Base-by-base conservation (phyloP, 1,140 invertebrate genomes). In the Nilaparvata lugens region DNA sequence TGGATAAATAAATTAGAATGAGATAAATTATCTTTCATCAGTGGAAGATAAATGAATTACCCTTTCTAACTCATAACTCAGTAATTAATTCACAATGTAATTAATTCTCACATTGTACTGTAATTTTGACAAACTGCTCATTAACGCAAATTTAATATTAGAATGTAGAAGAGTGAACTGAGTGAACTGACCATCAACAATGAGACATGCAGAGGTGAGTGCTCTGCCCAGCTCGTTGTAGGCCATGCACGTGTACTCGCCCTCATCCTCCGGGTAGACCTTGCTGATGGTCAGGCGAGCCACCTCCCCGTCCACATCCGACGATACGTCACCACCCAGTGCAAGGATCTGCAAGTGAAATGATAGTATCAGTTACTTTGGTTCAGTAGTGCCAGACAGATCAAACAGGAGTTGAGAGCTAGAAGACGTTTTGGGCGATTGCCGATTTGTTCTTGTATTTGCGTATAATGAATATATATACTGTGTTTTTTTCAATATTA, bases 161-260 rank as follows among this genome's bases (percentile, higher is more conserved):
- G 38, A 61, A 45, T 58, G 38, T 23, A 54, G 16, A 52, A 42
- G 56, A 48, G 18, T 55, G 53, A 55, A 7, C 25, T 9, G 5
- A 6, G n/a, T n/a, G n/a, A 9, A 74, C 74, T 83, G 77, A 90
- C 87, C 81, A 73, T 91, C 87, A 9, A 92, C 88, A 23, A 89
- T 80, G 4, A 93, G 77, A 69, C 86, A 89, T 4, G 88, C 87
- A 1, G 86, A 88, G 2, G 88, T 89, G 42, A 81, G 79, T 0
- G 86, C 84, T 69, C 88, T 86, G 45, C 91, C 91, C 52, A 90
- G 76, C 61, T 83, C 81, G 70, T 94, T 94, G 65, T 81, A 83
- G 6, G 87, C 89, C 51, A 89, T 82, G 68, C 91, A 94, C 0
- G 83, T 86, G 71, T 93, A 95, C 65, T 89, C 87, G n/a, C 91